phyloP scores from a whole-genome alignment of 2,888 invertebrate species.

The Drosophila robusta region DNA sequence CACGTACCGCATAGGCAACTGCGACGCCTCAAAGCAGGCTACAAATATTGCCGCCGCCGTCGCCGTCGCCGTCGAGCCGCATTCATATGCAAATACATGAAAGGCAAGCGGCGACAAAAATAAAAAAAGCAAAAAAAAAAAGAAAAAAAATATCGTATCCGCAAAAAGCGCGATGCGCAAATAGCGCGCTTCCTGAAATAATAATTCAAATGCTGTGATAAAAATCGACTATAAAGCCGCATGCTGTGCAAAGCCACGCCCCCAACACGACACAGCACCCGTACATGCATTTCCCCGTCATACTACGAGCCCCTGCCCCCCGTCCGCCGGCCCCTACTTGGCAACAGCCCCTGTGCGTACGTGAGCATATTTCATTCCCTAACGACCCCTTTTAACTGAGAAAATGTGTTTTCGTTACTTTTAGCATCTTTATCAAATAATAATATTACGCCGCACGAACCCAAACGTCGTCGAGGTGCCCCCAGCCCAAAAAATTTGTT shows the following conservation, averaged over 20 bases:
- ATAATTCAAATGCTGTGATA: constrained; percentile 83
- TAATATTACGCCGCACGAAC: constrained; percentile 82
- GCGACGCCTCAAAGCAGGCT: constrained; percentile 52
- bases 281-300: constrained; percentile 52
- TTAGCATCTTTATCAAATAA: constrained; percentile 84
- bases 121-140: constrained; percentile 26
- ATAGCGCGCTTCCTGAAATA: constrained; percentile 84
- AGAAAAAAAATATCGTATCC: constrained; percentile 60
- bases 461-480: constrained; percentile 75
- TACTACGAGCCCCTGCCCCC: neutral
- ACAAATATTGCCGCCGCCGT: constrained; percentile 51
- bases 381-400: constrained; percentile 84
- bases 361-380: constrained; percentile 84
- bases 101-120: constrained; percentile 53
- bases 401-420: constrained; percentile 84
- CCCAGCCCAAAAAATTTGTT: constrained; percentile 50
- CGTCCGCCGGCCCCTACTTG: constrained; percentile 22
- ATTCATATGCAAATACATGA: constrained; percentile 80
- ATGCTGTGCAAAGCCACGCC: constrained; percentile 70
- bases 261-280: constrained; percentile 33
- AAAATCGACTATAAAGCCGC: constrained; percentile 79
- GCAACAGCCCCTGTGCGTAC: constrained; percentile 75
- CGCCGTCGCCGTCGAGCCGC: constrained; percentile 59
- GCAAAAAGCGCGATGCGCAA: constrained; percentile 82
- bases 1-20: constrained; percentile 67